These are phyloP conservation scores for Antheraea mylitta DNA, from an alignment of 1,140 invertebrate genomes.

Conservation along the genomic window DNA sequence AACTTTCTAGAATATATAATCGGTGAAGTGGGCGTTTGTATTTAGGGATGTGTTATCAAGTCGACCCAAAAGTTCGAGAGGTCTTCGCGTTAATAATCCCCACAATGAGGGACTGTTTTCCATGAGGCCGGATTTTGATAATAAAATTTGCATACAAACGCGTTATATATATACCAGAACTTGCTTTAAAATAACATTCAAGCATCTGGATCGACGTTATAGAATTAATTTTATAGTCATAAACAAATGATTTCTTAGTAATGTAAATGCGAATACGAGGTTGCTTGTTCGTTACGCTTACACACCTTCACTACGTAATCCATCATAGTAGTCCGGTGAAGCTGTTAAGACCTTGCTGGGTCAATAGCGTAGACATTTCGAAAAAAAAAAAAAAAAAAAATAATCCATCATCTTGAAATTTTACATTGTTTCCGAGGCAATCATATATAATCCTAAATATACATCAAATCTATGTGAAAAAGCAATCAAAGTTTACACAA, in stretches of 20 bases:
- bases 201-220: slow-evolving; percentile 7
- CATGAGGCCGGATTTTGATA: slow-evolving; percentile 60
- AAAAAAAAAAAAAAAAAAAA: too few relatives aligned
- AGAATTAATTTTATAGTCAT: neutral
- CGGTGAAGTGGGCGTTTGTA: slow-evolving; percentile 25
- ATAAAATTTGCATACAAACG: slow-evolving; percentile 71
- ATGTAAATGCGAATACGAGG: too few relatives aligned
- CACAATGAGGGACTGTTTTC: slow-evolving; percentile 47
- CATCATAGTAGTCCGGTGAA: too few relatives aligned
- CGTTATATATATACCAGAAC: slow-evolving; percentile 44
- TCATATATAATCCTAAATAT: too few relatives aligned
- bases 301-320: too few relatives aligned
- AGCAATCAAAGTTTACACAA: too few relatives aligned
- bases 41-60: slow-evolving; percentile 46
- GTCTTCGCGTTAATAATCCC: slow-evolving; percentile 35
- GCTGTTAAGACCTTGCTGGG: too few relatives aligned
- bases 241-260: neutral
- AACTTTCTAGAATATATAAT: slow-evolving; percentile 34
- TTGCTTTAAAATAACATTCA: slow-evolving; percentile 33
- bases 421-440: too few relatives aligned
- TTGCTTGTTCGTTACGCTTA: too few relatives aligned
- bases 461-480: too few relatives aligned
- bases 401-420: too few relatives aligned
- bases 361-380: too few relatives aligned
- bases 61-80: neutral